These are phyloP conservation scores for Ryuthela nishihirai DNA, from an alignment of 2,888 invertebrate species.

Conservation along the genomic window DNA sequence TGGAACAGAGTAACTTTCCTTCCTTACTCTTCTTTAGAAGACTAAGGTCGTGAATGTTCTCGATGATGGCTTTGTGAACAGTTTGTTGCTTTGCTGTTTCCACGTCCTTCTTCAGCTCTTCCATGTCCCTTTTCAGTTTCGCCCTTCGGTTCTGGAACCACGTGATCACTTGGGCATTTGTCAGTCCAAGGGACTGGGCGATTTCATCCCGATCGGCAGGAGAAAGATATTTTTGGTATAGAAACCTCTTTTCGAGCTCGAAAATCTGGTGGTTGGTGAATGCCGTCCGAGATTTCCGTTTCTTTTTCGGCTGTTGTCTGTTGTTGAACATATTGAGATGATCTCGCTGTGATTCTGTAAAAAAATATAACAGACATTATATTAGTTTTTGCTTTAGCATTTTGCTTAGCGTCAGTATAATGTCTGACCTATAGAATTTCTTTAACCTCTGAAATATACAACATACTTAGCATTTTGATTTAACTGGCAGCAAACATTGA, in stretches of 20 bases:
- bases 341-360: slow-evolving; percentile 66
- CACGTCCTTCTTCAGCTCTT: slow-evolving; percentile 78
- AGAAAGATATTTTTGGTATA: slow-evolving; percentile 96
- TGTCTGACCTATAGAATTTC: too few relatives aligned
- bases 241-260: slow-evolving; percentile 93
- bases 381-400: too few relatives aligned
- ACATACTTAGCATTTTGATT: too few relatives aligned
- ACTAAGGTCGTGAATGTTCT: slow-evolving; percentile 82
- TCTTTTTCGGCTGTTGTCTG: slow-evolving; percentile 88
- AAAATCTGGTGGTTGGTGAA: slow-evolving; percentile 99
- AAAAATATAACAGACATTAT: not conserved
- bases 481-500: too few relatives aligned
- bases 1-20: slow-evolving; percentile 29
- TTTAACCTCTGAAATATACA: too few relatives aligned
- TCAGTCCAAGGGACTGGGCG: slow-evolving; percentile 86
- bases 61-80: slow-evolving; percentile 68
- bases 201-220: slow-evolving; percentile 97
- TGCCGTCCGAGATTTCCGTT: slow-evolving; percentile 91
- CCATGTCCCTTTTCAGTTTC: slow-evolving; percentile 81
- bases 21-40: slow-evolving; percentile 72
- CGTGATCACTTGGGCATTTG: slow-evolving; percentile 97
- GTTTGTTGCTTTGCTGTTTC: slow-evolving; percentile 78
- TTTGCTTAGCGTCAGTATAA: too few relatives aligned
- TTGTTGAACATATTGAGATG: slow-evolving; percentile 84
- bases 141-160: slow-evolving; percentile 95